phyloP scores from a whole-genome alignment of 2,888 invertebrate species.

The Calliphora vomitoria region DNA sequence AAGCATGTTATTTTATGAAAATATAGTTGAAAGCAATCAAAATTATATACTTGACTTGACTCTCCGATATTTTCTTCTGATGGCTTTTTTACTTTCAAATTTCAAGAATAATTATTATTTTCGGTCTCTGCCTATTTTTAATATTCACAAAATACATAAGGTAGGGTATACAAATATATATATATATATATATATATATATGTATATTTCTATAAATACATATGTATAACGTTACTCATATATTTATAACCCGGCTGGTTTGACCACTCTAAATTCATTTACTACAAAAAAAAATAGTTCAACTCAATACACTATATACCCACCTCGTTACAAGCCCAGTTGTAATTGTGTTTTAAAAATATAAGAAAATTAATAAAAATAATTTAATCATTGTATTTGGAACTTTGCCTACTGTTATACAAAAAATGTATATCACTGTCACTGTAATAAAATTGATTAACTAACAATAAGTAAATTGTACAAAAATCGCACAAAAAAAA shows the following conservation, averaged over 20 bases:
- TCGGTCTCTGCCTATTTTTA: too few species aligned
- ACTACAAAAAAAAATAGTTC: conserved; percentile 2
- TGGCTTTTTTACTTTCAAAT: too few species aligned
- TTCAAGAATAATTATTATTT: too few species aligned
- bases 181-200: too few species aligned
- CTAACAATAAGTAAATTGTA: not conserved
- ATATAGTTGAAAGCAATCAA: too few species aligned
- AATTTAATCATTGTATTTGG: conserved; percentile 28
- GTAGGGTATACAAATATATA: too few species aligned
- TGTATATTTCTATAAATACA: too few species aligned
- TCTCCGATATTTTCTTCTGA: too few species aligned
- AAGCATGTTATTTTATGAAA: too few species aligned
- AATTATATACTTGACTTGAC: too few species aligned
- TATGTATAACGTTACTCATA: not conserved
- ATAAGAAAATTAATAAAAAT: conserved; percentile 1
- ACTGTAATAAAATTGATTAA: conserved; percentile 53
- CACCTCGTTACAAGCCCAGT: not conserved
- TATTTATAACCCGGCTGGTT: conserved; percentile 2
- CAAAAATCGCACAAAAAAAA: conserved; percentile 7
- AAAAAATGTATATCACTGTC: conserved; percentile 53
- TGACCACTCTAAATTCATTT: conserved; percentile 32
- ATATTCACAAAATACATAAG: too few species aligned
- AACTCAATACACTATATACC: conserved; percentile 19
- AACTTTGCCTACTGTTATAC: conserved; percentile 34
- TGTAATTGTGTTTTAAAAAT: not conserved